Evolutionary conservation across 1,140 invertebrate species (phyloP).

Genomic region (Elysia chlorotica): DNA sequence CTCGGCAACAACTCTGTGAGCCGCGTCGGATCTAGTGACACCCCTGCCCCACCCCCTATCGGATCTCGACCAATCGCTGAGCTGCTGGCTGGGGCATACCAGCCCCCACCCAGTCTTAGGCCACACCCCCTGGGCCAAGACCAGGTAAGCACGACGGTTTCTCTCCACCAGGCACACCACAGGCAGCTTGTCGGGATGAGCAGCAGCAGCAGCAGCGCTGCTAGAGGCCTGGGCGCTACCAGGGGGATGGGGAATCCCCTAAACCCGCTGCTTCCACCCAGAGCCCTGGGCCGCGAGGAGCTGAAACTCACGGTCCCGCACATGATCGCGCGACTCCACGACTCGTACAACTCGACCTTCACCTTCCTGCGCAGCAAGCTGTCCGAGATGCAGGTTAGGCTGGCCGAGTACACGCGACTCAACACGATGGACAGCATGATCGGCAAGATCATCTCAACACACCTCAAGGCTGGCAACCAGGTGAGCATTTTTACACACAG

Average conservation of each 20-base stretch:
- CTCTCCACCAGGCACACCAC: background rate
- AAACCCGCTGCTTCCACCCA: no score
- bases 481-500: slow-evolving; percentile 22
- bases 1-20: no score
- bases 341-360: slow-evolving; percentile 50
- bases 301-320: slow-evolving; percentile 47
- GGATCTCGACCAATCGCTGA: background rate
- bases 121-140: no score
- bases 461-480: slow-evolving; percentile 33
- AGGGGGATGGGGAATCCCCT: no score
- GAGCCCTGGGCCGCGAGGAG: slow-evolving; percentile 38
- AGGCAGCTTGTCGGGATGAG: background rate
- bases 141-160: no score
- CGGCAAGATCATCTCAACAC: slow-evolving; percentile 38
- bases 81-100: no score
- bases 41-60: no score
- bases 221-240: background rate
- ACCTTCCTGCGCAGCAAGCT: slow-evolving; percentile 44
- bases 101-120: no score
- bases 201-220: background rate
- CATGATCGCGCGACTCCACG: slow-evolving; percentile 47
- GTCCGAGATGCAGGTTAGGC: slow-evolving; percentile 41
- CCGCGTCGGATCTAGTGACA: no score
- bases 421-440: slow-evolving; percentile 47
- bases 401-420: slow-evolving; percentile 31